phyloP scores from a whole-genome alignment of 2,113 vertebrate genomes.

The Myotis yumanensis region DNA sequence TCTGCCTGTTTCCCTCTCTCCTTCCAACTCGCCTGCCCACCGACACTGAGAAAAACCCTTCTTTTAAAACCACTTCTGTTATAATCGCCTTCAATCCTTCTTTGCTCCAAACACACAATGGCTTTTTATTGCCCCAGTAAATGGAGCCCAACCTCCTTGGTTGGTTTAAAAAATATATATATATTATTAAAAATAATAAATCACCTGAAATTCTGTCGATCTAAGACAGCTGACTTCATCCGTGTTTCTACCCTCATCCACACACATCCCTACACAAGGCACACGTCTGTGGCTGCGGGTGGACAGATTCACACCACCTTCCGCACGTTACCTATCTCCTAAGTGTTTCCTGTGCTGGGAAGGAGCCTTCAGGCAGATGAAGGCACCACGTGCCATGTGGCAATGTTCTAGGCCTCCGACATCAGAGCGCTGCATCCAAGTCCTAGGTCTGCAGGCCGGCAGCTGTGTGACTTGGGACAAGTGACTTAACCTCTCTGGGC shows the following conservation, averaged over 20 bases:
- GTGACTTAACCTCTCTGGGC: neutral
- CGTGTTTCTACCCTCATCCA: too few relatives aligned
- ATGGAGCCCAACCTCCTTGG: neutral
- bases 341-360: neutral
- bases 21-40: neutral
- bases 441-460: neutral
- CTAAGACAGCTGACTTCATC: neutral
- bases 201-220: neutral
- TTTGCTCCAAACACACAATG: neutral
- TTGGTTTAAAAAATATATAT: neutral
- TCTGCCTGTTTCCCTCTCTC: neutral
- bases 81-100: neutral
- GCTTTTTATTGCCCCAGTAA: conserved; percentile 28
- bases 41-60: neutral
- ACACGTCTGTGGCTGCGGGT: accelerated
- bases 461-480: neutral
- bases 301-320: neutral
- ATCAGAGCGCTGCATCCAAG: neutral
- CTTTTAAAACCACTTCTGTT: neutral
- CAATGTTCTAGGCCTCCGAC: neutral
- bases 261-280: neutral
- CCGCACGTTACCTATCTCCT: accelerated
- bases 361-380: neutral
- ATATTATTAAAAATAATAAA: conserved; percentile 30
- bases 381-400: neutral